Conservation (phyloP, 2,113 vertebrate species). For the Phocoena phocoena region DNA sequence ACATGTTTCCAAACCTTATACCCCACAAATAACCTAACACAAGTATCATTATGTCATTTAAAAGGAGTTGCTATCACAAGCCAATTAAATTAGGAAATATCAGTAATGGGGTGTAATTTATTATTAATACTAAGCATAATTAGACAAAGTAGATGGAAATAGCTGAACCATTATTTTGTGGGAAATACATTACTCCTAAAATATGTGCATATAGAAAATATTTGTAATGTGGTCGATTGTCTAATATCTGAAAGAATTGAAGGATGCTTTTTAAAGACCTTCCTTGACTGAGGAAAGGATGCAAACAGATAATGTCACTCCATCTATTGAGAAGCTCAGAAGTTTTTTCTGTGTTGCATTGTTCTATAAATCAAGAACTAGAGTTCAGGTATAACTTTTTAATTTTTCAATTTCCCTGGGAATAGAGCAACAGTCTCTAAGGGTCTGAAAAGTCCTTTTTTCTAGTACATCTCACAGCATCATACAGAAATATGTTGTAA, state of each 20-base stretch:
- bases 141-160: background rate
- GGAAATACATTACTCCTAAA: background rate
- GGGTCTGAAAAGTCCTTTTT: background rate
- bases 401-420: background rate
- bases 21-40: background rate
- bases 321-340: background rate
- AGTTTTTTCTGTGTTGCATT: background rate
- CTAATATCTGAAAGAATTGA: background rate
- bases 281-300: background rate
- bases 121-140: background rate
- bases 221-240: background rate
- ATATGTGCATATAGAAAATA: background rate
- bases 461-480: background rate
- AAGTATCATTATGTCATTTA: background rate
- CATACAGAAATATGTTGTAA: slow-evolving; percentile 24
- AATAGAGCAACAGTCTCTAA: background rate
- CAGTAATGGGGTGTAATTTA: background rate
- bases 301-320: background rate
- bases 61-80: background rate
- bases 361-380: background rate
- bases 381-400: background rate
- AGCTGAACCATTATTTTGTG: background rate
- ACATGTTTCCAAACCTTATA: background rate
- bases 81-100: background rate
- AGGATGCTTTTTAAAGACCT: background rate